Percentiles rank a stretch among this genome's conserved stretches.
These are phyloP conservation scores for Gallinago paraguaiae DNA, from an alignment of 2,113 vertebrate genomes.

Conservation along the genomic window DNA sequence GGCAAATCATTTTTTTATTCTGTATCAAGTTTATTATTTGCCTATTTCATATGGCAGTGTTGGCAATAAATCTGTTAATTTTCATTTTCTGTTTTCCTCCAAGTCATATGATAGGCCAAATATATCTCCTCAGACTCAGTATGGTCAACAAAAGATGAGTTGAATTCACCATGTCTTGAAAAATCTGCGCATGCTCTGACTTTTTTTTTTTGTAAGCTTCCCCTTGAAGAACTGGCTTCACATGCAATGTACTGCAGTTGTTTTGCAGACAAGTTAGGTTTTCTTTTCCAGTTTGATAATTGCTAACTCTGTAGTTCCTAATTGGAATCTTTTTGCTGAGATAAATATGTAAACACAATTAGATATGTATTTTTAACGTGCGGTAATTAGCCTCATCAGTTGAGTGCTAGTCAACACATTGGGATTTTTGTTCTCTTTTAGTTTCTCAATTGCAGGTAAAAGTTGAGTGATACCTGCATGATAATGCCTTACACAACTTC, in stretches of 20 bases:
- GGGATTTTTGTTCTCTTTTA: neutral
- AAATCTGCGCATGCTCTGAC: neutral
- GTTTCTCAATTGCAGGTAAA: neutral
- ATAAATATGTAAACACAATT: slow-evolving; percentile 50
- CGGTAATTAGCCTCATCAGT: neutral
- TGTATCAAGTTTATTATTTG: neutral
- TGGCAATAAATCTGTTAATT: neutral
- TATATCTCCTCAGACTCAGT: neutral
- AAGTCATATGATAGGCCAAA: neutral
- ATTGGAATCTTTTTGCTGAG: slow-evolving; percentile 58
- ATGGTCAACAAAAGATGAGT: neutral
- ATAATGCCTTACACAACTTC: neutral
- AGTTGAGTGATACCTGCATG: neutral
- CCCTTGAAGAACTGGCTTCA: neutral
- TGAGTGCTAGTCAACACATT: neutral
- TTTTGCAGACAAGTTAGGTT: neutral
- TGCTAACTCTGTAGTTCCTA: slow-evolving; percentile 40
- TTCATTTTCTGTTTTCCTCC: neutral
- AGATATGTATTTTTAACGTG: neutral
- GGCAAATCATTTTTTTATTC: neutral
- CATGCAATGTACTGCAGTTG: neutral
- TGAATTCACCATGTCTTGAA: neutral
- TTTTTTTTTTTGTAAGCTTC: neutral
- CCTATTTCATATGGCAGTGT: neutral
- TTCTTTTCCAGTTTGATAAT: slow-evolving; percentile 25